Percentiles rank a stretch among this genome's conserved stretches.
Conservation (phyloP, 2,113 vertebrate genomes). For the Ranitomeya imitator region DNA sequence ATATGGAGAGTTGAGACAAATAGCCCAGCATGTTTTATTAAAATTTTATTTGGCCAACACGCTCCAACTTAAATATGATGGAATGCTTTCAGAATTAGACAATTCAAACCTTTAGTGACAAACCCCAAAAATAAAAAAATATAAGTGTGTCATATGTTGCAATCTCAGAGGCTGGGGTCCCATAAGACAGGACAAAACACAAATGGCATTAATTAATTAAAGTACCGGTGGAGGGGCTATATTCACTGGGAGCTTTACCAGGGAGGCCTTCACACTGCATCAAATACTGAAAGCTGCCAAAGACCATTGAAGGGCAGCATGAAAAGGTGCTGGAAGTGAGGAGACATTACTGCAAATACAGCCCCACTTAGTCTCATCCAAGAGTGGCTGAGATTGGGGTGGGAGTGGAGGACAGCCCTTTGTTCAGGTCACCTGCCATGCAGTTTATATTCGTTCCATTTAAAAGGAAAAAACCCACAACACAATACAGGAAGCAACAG, state of each 20-base stretch:
- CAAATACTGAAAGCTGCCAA: slow-evolving; percentile 49
- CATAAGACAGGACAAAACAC: slow-evolving; percentile 54
- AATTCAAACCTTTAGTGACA: slow-evolving; percentile 57
- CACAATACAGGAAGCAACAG: slow-evolving; percentile 36
- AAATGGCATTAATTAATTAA: slow-evolving; percentile 47
- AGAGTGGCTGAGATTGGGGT: slow-evolving; percentile 14
- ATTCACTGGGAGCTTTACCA: slow-evolving; percentile 7
- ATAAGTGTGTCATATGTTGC: slow-evolving; percentile 59
- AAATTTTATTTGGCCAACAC: slow-evolving; percentile 96
- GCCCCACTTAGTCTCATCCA: not conserved
- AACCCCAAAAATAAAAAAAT: slow-evolving; percentile 21
- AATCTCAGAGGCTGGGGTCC: slow-evolving; percentile 50
- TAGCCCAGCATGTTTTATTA: slow-evolving; percentile 64
- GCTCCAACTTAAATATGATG: slow-evolving; percentile 79
- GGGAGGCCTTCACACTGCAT: slow-evolving; percentile 11
- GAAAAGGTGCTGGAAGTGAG: not conserved
- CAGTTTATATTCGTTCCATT: slow-evolving; percentile 6
- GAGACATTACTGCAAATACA: not conserved
- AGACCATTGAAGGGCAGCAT: slow-evolving; percentile 8
- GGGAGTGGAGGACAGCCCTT: not conserved
- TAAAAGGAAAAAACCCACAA: slow-evolving; percentile 24
- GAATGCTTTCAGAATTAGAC: slow-evolving; percentile 75
- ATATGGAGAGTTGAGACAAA: not conserved
- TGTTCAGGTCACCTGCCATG: slow-evolving; percentile 40
- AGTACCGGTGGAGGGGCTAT: slow-evolving; percentile 18